Base-by-base conservation (phyloP, 2,888 invertebrate genomes). In the Rambutsinella grinnellia region DNA sequence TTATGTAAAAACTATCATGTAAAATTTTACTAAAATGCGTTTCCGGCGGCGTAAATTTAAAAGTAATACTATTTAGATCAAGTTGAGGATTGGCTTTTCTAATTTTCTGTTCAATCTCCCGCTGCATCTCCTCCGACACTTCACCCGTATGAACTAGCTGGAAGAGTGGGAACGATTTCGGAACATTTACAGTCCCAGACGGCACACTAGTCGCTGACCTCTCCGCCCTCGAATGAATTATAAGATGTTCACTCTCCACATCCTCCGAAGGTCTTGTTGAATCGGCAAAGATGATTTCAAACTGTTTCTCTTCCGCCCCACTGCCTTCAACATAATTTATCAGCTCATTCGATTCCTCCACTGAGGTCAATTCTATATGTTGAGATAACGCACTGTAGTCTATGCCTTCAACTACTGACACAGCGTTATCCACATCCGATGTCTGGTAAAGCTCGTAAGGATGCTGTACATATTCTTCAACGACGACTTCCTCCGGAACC, bases 51-150 rank as follows among this genome's bases (percentile, higher is more conserved):
- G 57, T 72, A 15, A 72, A 65, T 8, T 72, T 72, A 15, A 72
- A 72, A 0, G 71, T 72, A 21, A 72, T 72, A 19, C 71, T 72
- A 26, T 65, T 72, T 19, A 72, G 49, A 36, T 72, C 65, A 21
- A 72, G 65, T 46, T 72, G 54, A n/a, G 71, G 71, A 51, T 72
- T 72, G 0, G 71, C 71, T 51, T 65, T 56, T n/a, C 63, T 57
- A 51, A 72, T 72, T 10, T 62, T 24, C 15, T 56, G 23, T 5
- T 62, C 71, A 51, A 72, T 72, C 53, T 72, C 71, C 23, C 63
- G 28, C n/a, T 65, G 71, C 24, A 72, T 1, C 3, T 72, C 71
- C 17, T 72, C 65, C 19, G 71, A 65, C 21, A 63, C 71, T 51
- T 72, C 71, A 2, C 71, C 71, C 23, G 71, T 51, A 19, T 72